These are phyloP conservation scores for Mus spicilegus DNA, from an alignment of 2,113 vertebrate genomes.

Conservation along the genomic window DNA sequence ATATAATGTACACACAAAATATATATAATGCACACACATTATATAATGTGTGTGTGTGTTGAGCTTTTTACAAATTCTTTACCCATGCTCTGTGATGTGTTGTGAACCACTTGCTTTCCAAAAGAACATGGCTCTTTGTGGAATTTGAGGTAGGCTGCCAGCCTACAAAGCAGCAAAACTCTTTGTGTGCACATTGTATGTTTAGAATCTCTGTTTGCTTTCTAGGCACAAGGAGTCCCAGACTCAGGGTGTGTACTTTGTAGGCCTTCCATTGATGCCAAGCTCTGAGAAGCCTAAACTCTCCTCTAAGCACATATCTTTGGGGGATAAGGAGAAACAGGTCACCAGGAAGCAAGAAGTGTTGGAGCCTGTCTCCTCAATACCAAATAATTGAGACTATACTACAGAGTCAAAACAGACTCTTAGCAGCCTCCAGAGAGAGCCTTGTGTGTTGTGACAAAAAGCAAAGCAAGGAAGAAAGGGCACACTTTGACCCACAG, in stretches of 20 bases:
- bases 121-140: neutral
- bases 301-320: neutral
- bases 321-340: neutral
- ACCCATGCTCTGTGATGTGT: neutral
- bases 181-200: neutral
- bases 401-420: neutral
- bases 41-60: no score
- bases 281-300: neutral
- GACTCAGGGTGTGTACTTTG: neutral
- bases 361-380: neutral
- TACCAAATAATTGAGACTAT: neutral
- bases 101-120: neutral
- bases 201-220: neutral
- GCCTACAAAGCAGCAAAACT: slow-evolving; percentile 33
- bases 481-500: neutral
- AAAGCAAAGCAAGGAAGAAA: neutral
- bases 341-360: slow-evolving; percentile 2
- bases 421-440: neutral
- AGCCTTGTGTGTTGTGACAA: neutral
- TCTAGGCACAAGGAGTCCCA: neutral
- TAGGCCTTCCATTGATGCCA: neutral
- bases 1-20: no score
- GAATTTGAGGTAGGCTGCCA: slow-evolving; percentile 48
- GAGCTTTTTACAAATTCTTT: neutral
- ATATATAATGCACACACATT: no score